Base-by-base conservation (phyloP, 2,113 vertebrate genomes). In the Corydoras sp. region DNA sequence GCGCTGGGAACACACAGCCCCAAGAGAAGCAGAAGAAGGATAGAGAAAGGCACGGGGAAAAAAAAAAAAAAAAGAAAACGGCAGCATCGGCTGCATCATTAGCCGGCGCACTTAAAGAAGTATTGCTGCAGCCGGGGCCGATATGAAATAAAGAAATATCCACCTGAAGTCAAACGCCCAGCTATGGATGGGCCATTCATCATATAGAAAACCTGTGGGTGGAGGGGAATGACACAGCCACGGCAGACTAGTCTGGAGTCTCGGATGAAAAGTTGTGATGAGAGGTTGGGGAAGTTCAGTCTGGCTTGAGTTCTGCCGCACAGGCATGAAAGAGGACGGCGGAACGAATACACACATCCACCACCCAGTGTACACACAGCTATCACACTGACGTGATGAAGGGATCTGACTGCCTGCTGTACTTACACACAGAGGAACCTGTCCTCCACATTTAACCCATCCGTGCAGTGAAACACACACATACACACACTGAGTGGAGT, bases 81-180 rank as follows among this genome's bases (percentile, higher is more conserved):
- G 31, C 66, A 58, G 77, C 77, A 81, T 83, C 78, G 82, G 82
- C 77, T 78, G 64, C 75, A 80, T 83, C 62, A 83, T 86, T 82
- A 83, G 79, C 75, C 68, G 55, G 68, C 35, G 76, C 73, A 61
- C 62, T 76, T 79, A 77, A 81, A 83, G 70, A 79, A 80, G 78
- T 64, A 79, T 72, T 58, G 63, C 72, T 75, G 58, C 70, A 80
- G 76, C 53, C 75, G 56, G 24, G 62, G 67, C 79, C 83, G 82
- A 82, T 75, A 83, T 75, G 83, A 58, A 87, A 66, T 78, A 77
- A 83, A 74, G 76, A 62, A 83, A 86, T 80, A 84, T 85, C 82
- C 74, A 82, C 76, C 76, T 73, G 73, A 70, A 83, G 77, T 81
- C 79, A 77, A 82, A 85, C 78, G 69, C 71, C 74, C 31, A 77